Evolutionary conservation across 2,113 vertebrate species (phyloP).

Genomic region (Cercocebus atys): DNA sequence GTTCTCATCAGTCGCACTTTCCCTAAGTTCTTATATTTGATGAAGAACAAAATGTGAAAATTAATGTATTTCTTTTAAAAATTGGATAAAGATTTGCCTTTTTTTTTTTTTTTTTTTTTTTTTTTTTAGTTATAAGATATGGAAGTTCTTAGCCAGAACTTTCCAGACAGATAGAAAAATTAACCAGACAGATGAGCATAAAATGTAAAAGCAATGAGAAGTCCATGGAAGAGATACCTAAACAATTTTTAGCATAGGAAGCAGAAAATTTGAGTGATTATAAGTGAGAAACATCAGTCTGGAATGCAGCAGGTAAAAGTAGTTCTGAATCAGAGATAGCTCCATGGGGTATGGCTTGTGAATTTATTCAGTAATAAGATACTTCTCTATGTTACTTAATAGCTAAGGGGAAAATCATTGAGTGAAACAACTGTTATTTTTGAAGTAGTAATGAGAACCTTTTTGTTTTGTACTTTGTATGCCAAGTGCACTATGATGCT

Average conservation of each 20-base stretch:
- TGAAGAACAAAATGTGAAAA: conserved; percentile 59
- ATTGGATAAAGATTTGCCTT: background rate
- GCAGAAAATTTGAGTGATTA: conserved; percentile 6
- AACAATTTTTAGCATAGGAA: background rate
- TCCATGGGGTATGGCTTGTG: background rate
- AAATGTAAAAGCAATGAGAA: conserved; percentile 31
- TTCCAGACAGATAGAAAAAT: background rate
- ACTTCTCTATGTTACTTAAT: conserved; percentile 14
- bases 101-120: background rate
- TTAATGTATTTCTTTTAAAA: conserved; percentile 10
- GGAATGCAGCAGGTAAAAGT: background rate
- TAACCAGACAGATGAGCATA: background rate
- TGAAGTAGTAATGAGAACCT: background rate
- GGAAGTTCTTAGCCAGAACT: background rate
- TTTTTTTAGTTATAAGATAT: background rate
- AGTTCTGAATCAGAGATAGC: conserved; percentile 2
- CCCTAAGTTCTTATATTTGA: conserved; percentile 57
- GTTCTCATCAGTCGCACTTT: conserved; percentile 69
- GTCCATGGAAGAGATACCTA: background rate
- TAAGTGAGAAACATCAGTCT: background rate
- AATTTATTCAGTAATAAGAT: conserved; percentile 24
- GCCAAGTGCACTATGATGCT: background rate
- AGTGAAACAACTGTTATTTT: background rate
- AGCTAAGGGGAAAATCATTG: background rate
- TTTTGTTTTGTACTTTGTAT: background rate